phyloP scores from a whole-genome alignment of 2,113 vertebrate genomes.

The Nycticebus coucang region DNA sequence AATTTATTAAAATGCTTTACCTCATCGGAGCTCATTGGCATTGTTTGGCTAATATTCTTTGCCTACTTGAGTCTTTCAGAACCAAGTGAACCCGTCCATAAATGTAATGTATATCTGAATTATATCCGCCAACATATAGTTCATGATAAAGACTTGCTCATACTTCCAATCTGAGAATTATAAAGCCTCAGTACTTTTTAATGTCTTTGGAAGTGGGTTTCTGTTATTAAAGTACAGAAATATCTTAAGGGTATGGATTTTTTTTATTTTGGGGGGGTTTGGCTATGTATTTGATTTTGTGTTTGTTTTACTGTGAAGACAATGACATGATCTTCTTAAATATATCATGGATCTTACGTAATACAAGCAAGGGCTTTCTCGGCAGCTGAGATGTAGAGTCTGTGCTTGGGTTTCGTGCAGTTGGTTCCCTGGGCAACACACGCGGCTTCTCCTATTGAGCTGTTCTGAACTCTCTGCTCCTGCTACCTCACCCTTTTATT shows the following conservation, averaged over 20 bases:
- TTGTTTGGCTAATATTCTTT: background rate
- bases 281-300: background rate
- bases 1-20: background rate
- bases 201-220: background rate
- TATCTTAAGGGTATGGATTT: background rate
- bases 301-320: background rate
- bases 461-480: background rate
- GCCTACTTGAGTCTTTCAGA: background rate
- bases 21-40: background rate
- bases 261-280: background rate
- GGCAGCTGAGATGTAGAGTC: background rate
- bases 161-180: background rate
- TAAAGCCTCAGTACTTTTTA: background rate
- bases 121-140: background rate
- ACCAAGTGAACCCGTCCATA: accelerated
- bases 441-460: background rate
- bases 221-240: background rate
- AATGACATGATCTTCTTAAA: background rate
- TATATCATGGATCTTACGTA: background rate
- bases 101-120: background rate
- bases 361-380: background rate
- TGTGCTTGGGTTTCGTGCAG: background rate
- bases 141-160: background rate
- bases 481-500: background rate
- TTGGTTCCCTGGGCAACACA: background rate